Evolutionary conservation across 2,113 vertebrate species (phyloP), one percentile per base, ranked within the genome.

Genomic region (Cheirogaleus medius): DNA sequence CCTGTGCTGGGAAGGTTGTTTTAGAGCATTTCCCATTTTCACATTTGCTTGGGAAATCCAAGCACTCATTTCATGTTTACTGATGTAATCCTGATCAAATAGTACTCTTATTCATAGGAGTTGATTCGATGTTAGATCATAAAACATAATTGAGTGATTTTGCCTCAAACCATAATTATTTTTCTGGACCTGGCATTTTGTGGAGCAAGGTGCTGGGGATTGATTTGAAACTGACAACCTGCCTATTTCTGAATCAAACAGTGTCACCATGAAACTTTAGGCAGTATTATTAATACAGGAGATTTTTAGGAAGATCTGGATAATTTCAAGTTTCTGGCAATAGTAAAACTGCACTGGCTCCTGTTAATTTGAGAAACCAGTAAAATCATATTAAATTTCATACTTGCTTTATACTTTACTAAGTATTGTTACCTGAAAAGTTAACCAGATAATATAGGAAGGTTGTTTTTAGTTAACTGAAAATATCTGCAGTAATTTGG

Each of bases 371-470:
- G 20, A 93, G 71, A 32, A 77, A 88, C 6, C n/a, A 69, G 42
- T 56, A 86, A 95, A 86, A 86, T 80, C 63, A 23, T 52, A 27
- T 37, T 88, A 49, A 39, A 39, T 81, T 71, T 44, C 32, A 29
- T 5, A 25, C 37, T 63, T 47, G 32, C 34, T 85, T 88, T 54
- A 58, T 0, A 42, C 20, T 94, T 90, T 60, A 60, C 49, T n/a
- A 80, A 47, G 54, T 86, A 34, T 6, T 95, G 68, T 89, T n/a
- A 60, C 37, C 84, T 94, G 77, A 82, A 92, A 91, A 91, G 58
- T 32, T 47, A 15, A 76, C 20, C n/a, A 47, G 10, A 47, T 71
- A 47, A 54, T 20, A 89, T 1, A 76, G 4, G 5, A 90, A 94
- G 9, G 11, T 25, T 54, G 12, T 13, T 89, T 80, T 60, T n/a